Conservation (phyloP, 1,140 invertebrate genomes). For the Drosophila pallidifrons region DNA sequence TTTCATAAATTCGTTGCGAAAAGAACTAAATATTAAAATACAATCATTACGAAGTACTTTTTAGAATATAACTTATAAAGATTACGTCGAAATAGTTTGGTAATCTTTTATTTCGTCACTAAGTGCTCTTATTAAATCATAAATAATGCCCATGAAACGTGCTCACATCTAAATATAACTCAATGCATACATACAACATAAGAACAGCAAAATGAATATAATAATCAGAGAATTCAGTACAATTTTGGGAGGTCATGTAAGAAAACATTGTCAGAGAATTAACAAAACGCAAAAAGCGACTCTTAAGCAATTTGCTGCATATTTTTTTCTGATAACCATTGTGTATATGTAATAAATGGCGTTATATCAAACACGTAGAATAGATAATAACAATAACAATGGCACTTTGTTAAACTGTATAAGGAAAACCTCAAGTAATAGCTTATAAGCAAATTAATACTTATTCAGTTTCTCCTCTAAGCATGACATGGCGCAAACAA, state of each 20-base stretch:
- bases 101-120: not conserved
- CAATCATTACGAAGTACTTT: no score
- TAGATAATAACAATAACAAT: conserved; percentile 54
- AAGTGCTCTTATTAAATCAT: conserved; percentile 43
- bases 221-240: conserved; percentile 60
- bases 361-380: conserved; percentile 44
- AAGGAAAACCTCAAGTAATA: conserved; percentile 10
- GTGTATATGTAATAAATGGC: conserved; percentile 46
- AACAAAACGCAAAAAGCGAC: not conserved
- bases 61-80: no score
- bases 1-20: no score
- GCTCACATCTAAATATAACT: conserved; percentile 63
- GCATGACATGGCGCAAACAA: conserved; percentile 23
- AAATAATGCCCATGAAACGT: conserved; percentile 61
- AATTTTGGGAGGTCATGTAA: conserved; percentile 31
- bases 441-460: conserved; percentile 12
- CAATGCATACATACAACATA: conserved; percentile 23
- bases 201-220: conserved; percentile 48
- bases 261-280: not conserved
- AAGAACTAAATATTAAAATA: no score
- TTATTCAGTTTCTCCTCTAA: conserved; percentile 15
- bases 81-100: not conserved
- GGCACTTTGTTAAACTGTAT: conserved; percentile 26
- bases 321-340: conserved; percentile 29
- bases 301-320: not conserved